A percentile compares a stretch with the other conserved stretches of the same genome.
These are phyloP conservation scores for Lates japonicus DNA, from an alignment of 2,797 vertebrate species.

Conservation along the genomic window DNA sequence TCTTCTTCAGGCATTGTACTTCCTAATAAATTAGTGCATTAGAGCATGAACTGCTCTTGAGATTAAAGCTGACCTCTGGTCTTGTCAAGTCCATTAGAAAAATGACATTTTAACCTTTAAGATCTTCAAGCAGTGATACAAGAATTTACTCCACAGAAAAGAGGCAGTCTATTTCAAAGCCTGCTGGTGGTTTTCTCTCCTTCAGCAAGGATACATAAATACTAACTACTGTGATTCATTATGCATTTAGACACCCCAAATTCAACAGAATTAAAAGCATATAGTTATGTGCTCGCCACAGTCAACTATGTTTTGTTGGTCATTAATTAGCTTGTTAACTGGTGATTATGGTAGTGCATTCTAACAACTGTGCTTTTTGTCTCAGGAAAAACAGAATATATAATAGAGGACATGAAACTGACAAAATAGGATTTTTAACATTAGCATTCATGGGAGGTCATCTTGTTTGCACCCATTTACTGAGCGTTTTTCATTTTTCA, in stretches of 20 bases:
- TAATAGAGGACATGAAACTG: conserved; percentile 27
- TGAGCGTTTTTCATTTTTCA: conserved; percentile 40
- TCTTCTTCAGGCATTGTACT: conserved; percentile 33
- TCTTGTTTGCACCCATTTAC: conserved; percentile 32
- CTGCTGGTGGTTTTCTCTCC: background rate
- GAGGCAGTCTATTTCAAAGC: background rate
- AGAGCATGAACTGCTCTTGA: conserved; percentile 34
- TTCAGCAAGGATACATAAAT: background rate
- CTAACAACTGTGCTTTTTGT: conserved; percentile 15
- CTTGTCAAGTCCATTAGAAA: conserved; percentile 54
- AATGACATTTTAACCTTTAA: conserved; percentile 58
- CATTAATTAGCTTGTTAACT: conserved; percentile 26
- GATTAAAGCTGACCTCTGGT: conserved; percentile 44
- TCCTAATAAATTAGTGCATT: conserved; percentile 43
- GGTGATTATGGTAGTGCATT: conserved; percentile 12
- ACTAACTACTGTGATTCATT: background rate
- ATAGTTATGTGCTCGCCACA: background rate
- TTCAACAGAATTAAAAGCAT: background rate
- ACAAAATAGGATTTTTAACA: conserved; percentile 19
- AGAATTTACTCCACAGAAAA: conserved; percentile 1
- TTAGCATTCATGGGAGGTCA: conserved; percentile 39
- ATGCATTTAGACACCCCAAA: background rate
- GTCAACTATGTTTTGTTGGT: conserved; percentile 7
- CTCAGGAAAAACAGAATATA: conserved; percentile 23
- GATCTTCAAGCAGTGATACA: conserved; percentile 13